Base-by-base conservation (phyloP, 1,140 invertebrate species). In the Listronotus oregonensis region DNA sequence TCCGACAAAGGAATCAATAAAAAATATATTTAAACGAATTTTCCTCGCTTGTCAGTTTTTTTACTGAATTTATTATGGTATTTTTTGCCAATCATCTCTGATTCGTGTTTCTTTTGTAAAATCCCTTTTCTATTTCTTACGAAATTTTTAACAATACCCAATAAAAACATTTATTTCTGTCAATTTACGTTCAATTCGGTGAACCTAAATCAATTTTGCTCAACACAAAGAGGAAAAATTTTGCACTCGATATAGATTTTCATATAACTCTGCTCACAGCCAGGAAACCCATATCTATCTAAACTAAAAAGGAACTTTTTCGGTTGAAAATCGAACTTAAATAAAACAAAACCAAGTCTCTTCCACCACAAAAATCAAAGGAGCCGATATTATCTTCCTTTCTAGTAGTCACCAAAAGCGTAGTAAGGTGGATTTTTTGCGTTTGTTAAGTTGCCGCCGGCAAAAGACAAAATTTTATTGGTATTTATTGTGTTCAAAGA, bases 171-270 rank as follows among this genome's bases (percentile, higher is more conserved):
- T 37, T 39, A 62, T 62, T 52, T 62, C 50, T 54, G 60, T 62
- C 60, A 62, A 54, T 62, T 62, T 62, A 32, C 39, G 39, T 54
- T 54, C 49, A 62, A 62, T 62, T 46, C 50, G 60, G 21, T 62
- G 60, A 62, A 50, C 60, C 50, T 47, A 62, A 62, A 62, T 62
- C 60, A 62, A 62, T 62, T 44, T 54, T 15, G 50, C 37, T n/a
- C 43, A 18, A 40, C 47, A 62, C 60, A 62, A 62, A 62, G 42
- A 37, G 39, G 27, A 39, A 52, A 54, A 54, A 62, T 62, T 62
- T 62, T 54, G 39, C 60, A 61, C 60, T 62, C 49, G 59, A 61
- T 62, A 62, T 62, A 40, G 34, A 62, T 62, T 62, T 62, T 62
- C 40, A 62, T 62, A 62, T 54, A 62, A 54, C 14, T 10, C 18